Evolutionary conservation across 2,888 invertebrate genomes (phyloP).

Genomic region (Parnassius glacialis): DNA sequence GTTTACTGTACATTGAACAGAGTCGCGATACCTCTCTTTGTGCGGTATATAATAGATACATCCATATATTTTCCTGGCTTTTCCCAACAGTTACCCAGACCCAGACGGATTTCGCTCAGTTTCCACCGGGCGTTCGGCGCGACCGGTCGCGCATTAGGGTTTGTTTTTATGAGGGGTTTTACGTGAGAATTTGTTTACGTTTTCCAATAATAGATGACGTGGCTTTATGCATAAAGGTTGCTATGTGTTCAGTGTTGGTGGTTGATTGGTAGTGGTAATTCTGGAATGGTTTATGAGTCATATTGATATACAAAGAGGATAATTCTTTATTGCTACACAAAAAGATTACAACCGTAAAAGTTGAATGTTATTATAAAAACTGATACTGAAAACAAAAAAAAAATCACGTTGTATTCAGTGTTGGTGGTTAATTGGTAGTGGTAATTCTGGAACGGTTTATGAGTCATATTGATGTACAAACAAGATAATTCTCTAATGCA

Average conservation of each 20-base stretch:
- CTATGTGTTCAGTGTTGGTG: constrained; percentile 1
- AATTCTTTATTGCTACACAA: neutral
- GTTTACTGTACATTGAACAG: neutral
- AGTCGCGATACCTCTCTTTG: neutral
- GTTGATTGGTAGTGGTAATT: constrained; percentile 5
- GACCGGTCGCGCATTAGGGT: constrained; percentile 34
- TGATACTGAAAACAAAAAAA: too few species aligned
- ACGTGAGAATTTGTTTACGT: constrained; percentile 11
- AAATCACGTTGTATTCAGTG: neutral
- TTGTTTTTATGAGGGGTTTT: neutral
- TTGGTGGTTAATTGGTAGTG: neutral
- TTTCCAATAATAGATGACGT: constrained; percentile 1
- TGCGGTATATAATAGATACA: constrained; percentile 4
- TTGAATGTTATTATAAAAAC: too few species aligned
- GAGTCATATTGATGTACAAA: neutral
- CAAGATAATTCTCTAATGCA: neutral
- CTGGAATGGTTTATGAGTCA: neutral
- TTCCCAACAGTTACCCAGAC: neutral
- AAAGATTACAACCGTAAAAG: neutral
- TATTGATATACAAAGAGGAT: too few species aligned
- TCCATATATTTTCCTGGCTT: constrained; percentile 5
- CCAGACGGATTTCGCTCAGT: constrained; percentile 35
- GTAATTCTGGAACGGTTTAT: constrained; percentile 1
- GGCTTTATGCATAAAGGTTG: neutral
- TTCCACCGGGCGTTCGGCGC: constrained; percentile 42